Percentiles rank a stretch among this genome's conserved stretches.
phyloP scores from a whole-genome alignment of 2,888 invertebrate genomes.

The Euphydryas editha region DNA sequence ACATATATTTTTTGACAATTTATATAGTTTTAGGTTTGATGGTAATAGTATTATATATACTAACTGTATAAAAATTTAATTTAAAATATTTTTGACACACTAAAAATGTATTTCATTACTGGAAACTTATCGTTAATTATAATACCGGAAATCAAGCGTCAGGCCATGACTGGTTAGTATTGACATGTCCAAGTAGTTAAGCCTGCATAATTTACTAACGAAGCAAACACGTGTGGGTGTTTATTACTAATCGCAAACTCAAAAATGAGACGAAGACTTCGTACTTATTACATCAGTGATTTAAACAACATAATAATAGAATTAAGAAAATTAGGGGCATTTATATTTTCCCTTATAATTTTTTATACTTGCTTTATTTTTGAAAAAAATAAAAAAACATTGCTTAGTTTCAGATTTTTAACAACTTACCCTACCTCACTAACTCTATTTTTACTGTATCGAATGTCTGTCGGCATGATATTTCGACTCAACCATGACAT shows the following conservation, averaged over 20 bases:
- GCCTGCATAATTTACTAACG: background rate
- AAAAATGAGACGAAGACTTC: background rate
- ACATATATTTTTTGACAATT: too few species aligned
- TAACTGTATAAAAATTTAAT: too few species aligned
- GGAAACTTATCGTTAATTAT: background rate
- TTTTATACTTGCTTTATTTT: too few species aligned
- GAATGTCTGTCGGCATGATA: slow-evolving; percentile 3
- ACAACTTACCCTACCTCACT: background rate
- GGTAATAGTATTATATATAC: too few species aligned
- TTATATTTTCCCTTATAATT: too few species aligned
- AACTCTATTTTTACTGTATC: background rate
- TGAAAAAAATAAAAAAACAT: too few species aligned
- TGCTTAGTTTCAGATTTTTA: too few species aligned
- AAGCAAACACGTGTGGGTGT: background rate
- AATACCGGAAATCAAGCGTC: background rate
- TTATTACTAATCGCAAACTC: background rate
- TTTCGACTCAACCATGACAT: slow-evolving; percentile 20
- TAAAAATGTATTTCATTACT: background rate
- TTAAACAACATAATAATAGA: background rate
- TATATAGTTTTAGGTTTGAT: too few species aligned
- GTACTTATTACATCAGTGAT: background rate
- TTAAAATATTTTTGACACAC: too few species aligned
- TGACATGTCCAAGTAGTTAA: background rate
- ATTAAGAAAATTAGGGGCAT: too few species aligned
- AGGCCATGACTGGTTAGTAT: background rate